Evolutionary conservation across 2,113 vertebrate genomes (phyloP).

Genomic region (Antechinus stuartii): DNA sequence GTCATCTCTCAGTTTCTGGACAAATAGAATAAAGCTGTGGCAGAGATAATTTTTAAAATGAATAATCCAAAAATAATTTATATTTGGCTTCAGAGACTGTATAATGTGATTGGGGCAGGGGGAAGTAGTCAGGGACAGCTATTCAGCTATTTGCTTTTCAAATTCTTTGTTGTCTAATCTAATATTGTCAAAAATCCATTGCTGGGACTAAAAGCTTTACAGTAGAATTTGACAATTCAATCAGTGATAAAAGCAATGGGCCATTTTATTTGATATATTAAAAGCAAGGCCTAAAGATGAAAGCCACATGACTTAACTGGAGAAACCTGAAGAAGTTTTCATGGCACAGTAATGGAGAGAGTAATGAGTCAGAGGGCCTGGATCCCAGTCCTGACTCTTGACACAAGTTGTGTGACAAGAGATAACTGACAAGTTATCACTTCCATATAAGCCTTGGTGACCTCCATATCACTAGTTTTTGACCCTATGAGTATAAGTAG

Average conservation of each 20-base stretch:
- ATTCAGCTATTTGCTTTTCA: constrained; percentile 18
- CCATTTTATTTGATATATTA: background rate
- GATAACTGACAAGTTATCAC: background rate
- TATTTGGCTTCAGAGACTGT: background rate
- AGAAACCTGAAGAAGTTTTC: background rate
- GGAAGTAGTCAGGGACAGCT: background rate
- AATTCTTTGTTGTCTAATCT: background rate
- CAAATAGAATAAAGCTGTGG: background rate
- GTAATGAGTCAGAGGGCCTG: background rate
- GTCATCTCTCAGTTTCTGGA: background rate
- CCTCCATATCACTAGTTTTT: background rate
- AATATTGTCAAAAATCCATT: background rate
- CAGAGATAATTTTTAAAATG: background rate
- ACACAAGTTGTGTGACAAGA: background rate
- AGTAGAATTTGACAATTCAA: background rate
- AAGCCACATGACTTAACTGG: background rate
- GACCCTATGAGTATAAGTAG: background rate
- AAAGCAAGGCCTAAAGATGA: background rate
- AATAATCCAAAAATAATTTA: background rate
- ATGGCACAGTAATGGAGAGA: background rate
- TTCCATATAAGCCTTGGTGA: background rate
- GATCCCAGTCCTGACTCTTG: background rate
- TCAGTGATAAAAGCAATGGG: background rate
- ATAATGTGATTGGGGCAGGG: background rate
- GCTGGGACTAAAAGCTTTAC: background rate